Evolutionary conservation across 1,140 invertebrate genomes (phyloP), one percentile per base, ranked within the genome.

Genomic region (Drosophila simulans): DNA sequence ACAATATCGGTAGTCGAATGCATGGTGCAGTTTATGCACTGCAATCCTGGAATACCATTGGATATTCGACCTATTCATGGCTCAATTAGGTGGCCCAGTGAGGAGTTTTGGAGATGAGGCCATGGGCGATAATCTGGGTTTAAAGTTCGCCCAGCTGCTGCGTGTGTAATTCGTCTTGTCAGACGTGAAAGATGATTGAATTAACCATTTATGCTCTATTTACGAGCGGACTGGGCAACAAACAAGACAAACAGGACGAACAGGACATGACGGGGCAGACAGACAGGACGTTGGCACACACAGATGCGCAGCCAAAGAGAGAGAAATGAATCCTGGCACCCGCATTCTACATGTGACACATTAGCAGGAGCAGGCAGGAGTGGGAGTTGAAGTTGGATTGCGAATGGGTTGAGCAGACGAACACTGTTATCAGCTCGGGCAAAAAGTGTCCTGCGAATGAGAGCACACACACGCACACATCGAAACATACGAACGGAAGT

Each of bases 171-270:
- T 48, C 79, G 80, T 63, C 72, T 75, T 75, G 72, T 54, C 53
- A 74, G 69, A 57, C 35, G 35, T 57, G 57, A 71, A 71, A 70
- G 65, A 84, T 83, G 81, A 85, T 84, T 85, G 81, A 85, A 85
- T 85, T 85, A 85, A 83, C 62, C 81, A 84, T 83, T 85, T 85
- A 80, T 80, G 71, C 72, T 81, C 79, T 71, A 78, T 78, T 78
- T 77, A 63, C 58, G 56, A 43, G 71, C 46, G 49, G 60, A 63
- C 60, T 56, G 71, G 42, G 45, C 20, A 20, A 39, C 52, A 54
- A 51, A 77, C 72, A 77, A 56, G 70, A 65, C 71, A 52, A 51
- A 77, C 74, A 77, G 54, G 58, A 52, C 57, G 55, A 71, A 73
- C 56, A 72, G 70, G 51, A 75, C 70, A 51, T 59, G 71, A 52